phyloP scores from a whole-genome alignment of 1,140 invertebrate genomes.

The Euura lappo region DNA sequence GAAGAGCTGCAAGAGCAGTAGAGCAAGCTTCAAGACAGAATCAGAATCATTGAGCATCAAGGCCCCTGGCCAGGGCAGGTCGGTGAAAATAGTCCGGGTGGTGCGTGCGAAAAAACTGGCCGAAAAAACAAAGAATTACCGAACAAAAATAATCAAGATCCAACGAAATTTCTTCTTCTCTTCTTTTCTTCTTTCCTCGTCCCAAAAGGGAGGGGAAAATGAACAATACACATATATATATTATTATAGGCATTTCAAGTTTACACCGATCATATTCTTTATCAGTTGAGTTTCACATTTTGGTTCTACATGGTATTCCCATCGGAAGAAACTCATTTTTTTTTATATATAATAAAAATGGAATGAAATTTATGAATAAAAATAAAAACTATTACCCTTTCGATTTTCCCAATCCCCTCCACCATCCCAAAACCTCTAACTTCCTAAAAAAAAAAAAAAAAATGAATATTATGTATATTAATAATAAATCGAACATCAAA shows the following conservation, averaged over 20 bases:
- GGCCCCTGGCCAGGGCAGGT: conserved; percentile 40
- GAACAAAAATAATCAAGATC: conserved; percentile 43
- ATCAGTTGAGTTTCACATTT: conserved; percentile 46
- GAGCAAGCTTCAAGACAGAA: conserved; percentile 43
- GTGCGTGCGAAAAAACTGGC: conserved; percentile 34
- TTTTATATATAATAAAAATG: conserved; percentile 30
- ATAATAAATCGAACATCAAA: neutral
- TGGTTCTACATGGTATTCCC: conserved; percentile 30
- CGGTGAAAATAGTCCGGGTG: conserved; percentile 38
- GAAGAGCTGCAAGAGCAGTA: conserved; percentile 51
- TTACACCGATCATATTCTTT: conserved; percentile 57
- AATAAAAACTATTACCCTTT: conserved; percentile 17
- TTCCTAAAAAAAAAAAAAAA: neutral
- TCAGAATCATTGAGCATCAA: conserved; percentile 45
- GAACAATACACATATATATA: too few species aligned
- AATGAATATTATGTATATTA: too few species aligned
- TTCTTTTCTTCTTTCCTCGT: conserved; percentile 40
- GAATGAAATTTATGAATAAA: conserved; percentile 18
- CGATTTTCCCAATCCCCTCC: conserved; percentile 44
- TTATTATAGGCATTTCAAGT: conserved; percentile 13
- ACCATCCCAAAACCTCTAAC: conserved; percentile 47
- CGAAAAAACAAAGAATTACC: conserved; percentile 30
- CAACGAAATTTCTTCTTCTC: conserved; percentile 40
- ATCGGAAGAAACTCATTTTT: conserved; percentile 15
- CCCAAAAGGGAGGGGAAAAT: conserved; percentile 1